Evolutionary conservation across 2,797 vertebrate genomes (phyloP).

Genomic region (Aldrovandia affinis): DNA sequence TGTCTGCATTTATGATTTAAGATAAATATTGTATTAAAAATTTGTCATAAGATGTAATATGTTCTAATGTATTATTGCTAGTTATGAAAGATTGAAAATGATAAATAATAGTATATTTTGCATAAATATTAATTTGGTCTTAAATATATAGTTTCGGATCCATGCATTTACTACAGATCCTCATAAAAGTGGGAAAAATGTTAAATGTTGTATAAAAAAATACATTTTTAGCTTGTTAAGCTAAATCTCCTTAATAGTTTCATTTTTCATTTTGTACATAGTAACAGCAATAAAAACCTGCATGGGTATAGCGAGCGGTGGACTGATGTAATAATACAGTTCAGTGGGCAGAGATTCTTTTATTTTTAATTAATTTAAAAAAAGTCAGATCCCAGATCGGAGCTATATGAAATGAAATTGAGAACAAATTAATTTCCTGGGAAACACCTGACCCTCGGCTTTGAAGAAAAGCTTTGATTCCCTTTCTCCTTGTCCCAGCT

Average conservation of each 20-base stretch:
- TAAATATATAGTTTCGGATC: no score
- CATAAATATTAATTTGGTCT: no score
- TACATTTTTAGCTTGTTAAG: background rate
- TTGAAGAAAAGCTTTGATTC: conserved; percentile 7
- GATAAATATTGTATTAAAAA: no score
- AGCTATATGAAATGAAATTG: conserved; percentile 7
- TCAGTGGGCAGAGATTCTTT: background rate
- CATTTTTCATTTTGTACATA: background rate
- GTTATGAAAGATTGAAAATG: no score
- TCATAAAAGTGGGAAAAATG: no score
- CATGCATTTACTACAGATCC: no score
- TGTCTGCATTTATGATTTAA: no score
- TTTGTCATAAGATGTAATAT: no score
- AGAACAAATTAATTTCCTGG: conserved; percentile 1
- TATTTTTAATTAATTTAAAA: background rate
- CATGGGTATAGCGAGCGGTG: background rate
- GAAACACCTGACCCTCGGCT: background rate
- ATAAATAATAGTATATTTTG: no score
- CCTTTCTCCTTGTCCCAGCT: background rate
- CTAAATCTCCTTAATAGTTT: background rate
- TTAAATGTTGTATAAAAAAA: no score
- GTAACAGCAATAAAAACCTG: conserved; percentile 3
- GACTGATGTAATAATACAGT: background rate
- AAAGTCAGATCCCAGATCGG: background rate
- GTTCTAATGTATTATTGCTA: no score